Conservation (phyloP, 2,888 invertebrate genomes). For the Drosophila heteroneura region DNA sequence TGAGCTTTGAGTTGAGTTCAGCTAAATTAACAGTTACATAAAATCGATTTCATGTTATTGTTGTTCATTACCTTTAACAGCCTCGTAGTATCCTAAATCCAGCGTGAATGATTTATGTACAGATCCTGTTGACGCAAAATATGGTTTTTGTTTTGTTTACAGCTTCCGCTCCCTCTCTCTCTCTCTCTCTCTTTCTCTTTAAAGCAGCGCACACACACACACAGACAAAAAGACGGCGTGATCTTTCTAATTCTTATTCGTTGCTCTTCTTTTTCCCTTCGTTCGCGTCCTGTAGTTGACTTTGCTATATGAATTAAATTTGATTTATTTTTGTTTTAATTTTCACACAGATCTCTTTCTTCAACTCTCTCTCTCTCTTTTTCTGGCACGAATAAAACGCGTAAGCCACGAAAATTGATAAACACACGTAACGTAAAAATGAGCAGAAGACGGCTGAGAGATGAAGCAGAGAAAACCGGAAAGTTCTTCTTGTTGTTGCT, state of each 20-base stretch:
- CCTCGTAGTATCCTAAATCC: constrained; percentile 86
- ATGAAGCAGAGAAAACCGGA: constrained; percentile 69
- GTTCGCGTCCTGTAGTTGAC: constrained; percentile 41
- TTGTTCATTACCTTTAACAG: constrained; percentile 84
- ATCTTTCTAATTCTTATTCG: constrained; percentile 20
- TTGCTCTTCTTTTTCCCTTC: constrained; percentile 18
- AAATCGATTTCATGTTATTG: constrained; percentile 4
- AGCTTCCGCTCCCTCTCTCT: constrained; percentile 29
- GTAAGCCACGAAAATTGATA: constrained; percentile 74
- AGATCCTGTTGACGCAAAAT: constrained; percentile 55
- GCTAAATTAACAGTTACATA: constrained; percentile 23
- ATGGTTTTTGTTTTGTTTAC: constrained; percentile 45
- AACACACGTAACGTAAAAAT: constrained; percentile 61
- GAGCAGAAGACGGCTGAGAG: constrained; percentile 46
- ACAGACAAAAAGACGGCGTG: constrained; percentile 50
- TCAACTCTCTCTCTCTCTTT: constrained; percentile 28
- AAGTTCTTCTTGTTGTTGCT: constrained; percentile 73
- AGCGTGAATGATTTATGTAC: constrained; percentile 84
- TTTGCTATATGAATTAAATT: constrained; percentile 57
- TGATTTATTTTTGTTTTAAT: constrained; percentile 55
- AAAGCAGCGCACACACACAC: constrained; percentile 24
- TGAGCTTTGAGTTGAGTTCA: constrained; percentile 1
- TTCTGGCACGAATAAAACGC: constrained; percentile 50
- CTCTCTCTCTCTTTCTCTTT: constrained; percentile 6
- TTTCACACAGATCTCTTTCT: constrained; percentile 50